Percentiles rank a stretch among this genome's conserved stretches.
Evolutionary conservation across 2,113 vertebrate genomes (phyloP).

Genomic region (Fukomys damarensis): DNA sequence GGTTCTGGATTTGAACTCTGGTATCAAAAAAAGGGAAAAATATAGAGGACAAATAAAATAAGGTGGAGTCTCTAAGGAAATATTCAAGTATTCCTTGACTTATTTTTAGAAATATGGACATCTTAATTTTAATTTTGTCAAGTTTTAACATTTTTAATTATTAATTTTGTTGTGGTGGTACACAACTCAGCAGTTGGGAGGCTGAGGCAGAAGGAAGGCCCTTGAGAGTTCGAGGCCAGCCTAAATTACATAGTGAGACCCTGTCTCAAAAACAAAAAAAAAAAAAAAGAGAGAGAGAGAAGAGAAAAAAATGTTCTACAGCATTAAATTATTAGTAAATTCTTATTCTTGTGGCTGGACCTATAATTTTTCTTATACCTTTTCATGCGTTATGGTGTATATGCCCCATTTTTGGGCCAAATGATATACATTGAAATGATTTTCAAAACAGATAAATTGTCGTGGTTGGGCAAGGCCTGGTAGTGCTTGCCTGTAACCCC

Average conservation of each 20-base stretch:
- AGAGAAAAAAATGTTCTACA: not conserved
- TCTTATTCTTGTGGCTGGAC: not conserved
- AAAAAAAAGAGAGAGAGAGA: not conserved
- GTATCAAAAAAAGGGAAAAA: not conserved
- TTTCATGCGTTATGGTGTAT: not conserved
- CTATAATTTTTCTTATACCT: slow-evolving; percentile 44
- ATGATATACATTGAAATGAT: not conserved
- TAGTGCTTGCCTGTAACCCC: not conserved
- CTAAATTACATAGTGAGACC: not conserved
- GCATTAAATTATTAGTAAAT: not conserved
- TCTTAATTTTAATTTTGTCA: slow-evolving; percentile 15
- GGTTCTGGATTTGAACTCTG: not conserved
- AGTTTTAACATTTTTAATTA: not conserved
- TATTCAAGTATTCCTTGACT: not conserved
- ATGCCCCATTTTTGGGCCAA: not conserved
- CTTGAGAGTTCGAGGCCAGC: not conserved
- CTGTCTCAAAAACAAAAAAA: not conserved
- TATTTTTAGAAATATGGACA: slow-evolving; percentile 40
- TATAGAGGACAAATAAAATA: not conserved
- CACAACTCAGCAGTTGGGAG: not conserved
- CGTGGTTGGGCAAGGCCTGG: not conserved
- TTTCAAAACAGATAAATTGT: not conserved
- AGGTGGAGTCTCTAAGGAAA: not conserved
- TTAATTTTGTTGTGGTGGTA: not conserved
- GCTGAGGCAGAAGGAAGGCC: not conserved